Conservation (phyloP, 1,140 invertebrate species). For the Drosophila takahashii region DNA sequence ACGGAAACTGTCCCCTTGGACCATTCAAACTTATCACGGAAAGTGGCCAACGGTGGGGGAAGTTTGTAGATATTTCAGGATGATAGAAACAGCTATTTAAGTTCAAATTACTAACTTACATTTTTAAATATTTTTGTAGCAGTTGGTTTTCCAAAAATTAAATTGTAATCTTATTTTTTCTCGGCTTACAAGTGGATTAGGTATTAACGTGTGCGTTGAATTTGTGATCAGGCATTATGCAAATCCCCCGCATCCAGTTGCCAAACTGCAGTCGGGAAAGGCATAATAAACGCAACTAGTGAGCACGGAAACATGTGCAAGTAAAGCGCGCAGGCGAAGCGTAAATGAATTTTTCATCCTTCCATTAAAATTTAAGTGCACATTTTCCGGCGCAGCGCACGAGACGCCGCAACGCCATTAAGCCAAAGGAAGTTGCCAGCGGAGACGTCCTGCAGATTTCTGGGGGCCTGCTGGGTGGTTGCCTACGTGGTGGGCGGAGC, state of each 20-base stretch:
- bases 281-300: conserved; percentile 54
- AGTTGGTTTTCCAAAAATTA: too few relatives aligned
- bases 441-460: conserved; percentile 31
- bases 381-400: conserved; percentile 79
- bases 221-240: conserved; percentile 40
- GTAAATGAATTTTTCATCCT: conserved; percentile 83
- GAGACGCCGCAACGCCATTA: conserved; percentile 58
- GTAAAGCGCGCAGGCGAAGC: conserved; percentile 72
- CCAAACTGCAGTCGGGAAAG: conserved; percentile 23
- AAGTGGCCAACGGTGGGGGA: background rate
- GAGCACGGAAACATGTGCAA: conserved; percentile 71
- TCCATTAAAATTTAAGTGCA: conserved; percentile 83
- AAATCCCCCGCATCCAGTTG: conserved; percentile 25
- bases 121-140: too few relatives aligned
- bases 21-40: conserved; percentile 17
- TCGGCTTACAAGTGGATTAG: conserved; percentile 13
- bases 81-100: too few relatives aligned
- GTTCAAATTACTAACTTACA: too few relatives aligned
- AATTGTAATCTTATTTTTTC: conserved; percentile 3
- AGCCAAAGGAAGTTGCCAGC: conserved; percentile 45
- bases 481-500: background rate
- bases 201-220: conserved; percentile 48
- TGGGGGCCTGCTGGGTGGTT: background rate
- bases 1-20: conserved; percentile 11
- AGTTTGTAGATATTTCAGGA: background rate